Base-by-base conservation (phyloP, 2,888 invertebrate species). In the Meliscaeva auricollis region DNA sequence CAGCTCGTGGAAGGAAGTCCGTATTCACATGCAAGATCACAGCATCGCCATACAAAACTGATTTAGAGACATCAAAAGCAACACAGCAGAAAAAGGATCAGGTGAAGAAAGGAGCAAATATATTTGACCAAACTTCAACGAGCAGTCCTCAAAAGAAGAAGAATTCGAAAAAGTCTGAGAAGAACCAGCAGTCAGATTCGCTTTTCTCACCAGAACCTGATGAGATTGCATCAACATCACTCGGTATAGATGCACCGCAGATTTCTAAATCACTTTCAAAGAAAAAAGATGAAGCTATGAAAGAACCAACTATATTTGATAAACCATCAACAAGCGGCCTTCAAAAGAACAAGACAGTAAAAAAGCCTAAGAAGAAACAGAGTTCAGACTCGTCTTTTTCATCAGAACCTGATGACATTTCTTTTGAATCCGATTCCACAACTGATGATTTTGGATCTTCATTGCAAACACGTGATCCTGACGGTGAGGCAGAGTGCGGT, bases 361-460 rank as follows among this genome's bases (percentile, higher is more conserved):
- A 30, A 32, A 56, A 56, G 56, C 15, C 32, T 22, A 56, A 56
- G 56, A 32, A 32, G 32, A 56, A 56, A 30, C 22, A 13, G n/a
- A 56, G 13, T 6, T 52, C 52, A 52, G 52, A 52, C 1, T 52
- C 52, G 30, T 30, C 54, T 13, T 54, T 30, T 30, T 54, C 26
- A 32, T 54, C 32, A 54, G 30, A 54, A 54, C 30, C 26, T 54
- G 22, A 22, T 50, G 50, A 50, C 17, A 50, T 50, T 50, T 52
- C 26, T 17, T 17, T 50, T 50, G 15, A 50, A 17, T 50, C 17
- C 20, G 50, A 50, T 50, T 22, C 50, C 50, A 20, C 50, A 50
- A 50, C 3, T 41, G 41, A 41, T 41, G 48, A 48, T 30, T 30
- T 30, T 30, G 30, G 3, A 30, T 30, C 30, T 30, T 4, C 30